Percentiles rank a stretch among this genome's conserved stretches.
phyloP scores from a whole-genome alignment of 2,797 vertebrate genomes.

The Poeciliopsis presidionis region DNA sequence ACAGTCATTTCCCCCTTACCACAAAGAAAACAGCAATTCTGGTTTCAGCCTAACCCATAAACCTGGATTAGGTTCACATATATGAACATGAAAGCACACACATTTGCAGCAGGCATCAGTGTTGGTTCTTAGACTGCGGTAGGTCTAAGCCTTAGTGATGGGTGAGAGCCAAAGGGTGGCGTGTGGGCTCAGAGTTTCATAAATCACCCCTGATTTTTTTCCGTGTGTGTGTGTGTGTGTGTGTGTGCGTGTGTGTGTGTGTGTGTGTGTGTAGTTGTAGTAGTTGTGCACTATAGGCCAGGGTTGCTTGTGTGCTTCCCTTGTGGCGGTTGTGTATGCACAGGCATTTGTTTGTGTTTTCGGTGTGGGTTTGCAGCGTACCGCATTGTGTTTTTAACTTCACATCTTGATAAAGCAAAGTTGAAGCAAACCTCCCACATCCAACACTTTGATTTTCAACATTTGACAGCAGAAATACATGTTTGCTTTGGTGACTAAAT shows the following conservation, averaged over 20 bases:
- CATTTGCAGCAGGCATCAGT: constrained; percentile 46
- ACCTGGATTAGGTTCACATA: constrained; percentile 68
- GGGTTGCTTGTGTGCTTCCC: constrained; percentile 23
- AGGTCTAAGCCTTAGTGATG: constrained; percentile 74
- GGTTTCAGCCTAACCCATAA: constrained; percentile 65
- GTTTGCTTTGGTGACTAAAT: not conserved
- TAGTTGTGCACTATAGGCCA: constrained; percentile 23
- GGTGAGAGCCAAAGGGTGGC: constrained; percentile 84
- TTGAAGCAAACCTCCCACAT: constrained; percentile 28
- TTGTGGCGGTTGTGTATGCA: constrained; percentile 5
- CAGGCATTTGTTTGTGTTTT: constrained; percentile 34
- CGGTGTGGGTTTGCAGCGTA: constrained; percentile 7
- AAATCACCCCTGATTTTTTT: constrained; percentile 73
- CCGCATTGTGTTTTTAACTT: constrained; percentile 17
- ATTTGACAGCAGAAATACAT: not conserved
- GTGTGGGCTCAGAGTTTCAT: constrained; percentile 79
- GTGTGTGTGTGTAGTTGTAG: not conserved
- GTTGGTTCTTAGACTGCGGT: constrained; percentile 64
- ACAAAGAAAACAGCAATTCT: constrained; percentile 66
- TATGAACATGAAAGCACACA: constrained; percentile 44
- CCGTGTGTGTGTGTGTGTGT: not conserved
- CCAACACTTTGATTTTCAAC: constrained; percentile 3
- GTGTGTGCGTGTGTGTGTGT: not conserved
- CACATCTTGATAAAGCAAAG: constrained; percentile 1
- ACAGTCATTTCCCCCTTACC: constrained; percentile 49